Percentiles rank a stretch among this genome's conserved stretches.
Conservation (phyloP, 2,113 vertebrate genomes). For the Notarius lentiginosus region DNA sequence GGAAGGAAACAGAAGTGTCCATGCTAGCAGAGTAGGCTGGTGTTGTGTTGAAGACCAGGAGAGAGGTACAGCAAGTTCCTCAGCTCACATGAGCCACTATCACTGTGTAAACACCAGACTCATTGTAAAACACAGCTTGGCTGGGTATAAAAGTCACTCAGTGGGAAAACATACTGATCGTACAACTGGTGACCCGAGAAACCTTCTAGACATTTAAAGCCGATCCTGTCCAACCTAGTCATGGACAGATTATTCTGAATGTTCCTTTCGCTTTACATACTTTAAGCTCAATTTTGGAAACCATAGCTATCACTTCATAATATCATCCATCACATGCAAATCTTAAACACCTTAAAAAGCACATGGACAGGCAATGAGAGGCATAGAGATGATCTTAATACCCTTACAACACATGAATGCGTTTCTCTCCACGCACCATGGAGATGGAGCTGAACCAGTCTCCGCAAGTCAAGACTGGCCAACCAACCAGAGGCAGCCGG, state of each 20-base stretch:
- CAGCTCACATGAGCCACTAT: slow-evolving; percentile 42
- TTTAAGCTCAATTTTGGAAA: not conserved
- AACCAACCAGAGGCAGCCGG: slow-evolving; percentile 41
- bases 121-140: slow-evolving; percentile 51
- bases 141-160: slow-evolving; percentile 53
- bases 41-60: slow-evolving; percentile 35
- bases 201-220: slow-evolving; percentile 3
- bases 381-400: not conserved
- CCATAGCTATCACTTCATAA: not conserved
- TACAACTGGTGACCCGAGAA: slow-evolving; percentile 36
- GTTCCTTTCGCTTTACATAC: not conserved
- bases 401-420: slow-evolving; percentile 21
- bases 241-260: not conserved
- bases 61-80: slow-evolving; percentile 33
- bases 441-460: slow-evolving; percentile 34
- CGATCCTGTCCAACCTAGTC: not conserved
- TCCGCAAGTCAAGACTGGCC: slow-evolving; percentile 39
- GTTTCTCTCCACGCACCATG: not conserved
- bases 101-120: slow-evolving; percentile 54
- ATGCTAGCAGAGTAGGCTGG: slow-evolving; percentile 31
- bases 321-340: not conserved
- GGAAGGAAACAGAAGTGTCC: slow-evolving; percentile 37
- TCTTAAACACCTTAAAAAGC: not conserved
- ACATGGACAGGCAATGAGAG: too few species aligned
- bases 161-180: slow-evolving; percentile 53